Conservation (phyloP, 2,113 vertebrate species). For the Platysternon megacephalum region DNA sequence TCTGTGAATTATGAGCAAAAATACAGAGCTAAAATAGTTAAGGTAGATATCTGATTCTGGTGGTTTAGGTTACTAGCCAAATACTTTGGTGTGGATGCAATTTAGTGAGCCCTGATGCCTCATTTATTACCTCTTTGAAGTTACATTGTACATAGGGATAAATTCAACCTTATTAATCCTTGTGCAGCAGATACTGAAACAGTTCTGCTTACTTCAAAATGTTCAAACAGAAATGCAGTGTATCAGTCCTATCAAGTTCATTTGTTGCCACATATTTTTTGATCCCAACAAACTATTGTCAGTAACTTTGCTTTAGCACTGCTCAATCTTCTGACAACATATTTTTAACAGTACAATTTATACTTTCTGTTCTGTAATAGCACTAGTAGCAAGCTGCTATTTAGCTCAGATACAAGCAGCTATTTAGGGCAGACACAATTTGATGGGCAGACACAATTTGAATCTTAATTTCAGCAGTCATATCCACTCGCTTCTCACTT, state of each 20-base stretch:
- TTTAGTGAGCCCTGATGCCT: not conserved
- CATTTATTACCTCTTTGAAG: conserved; percentile 9
- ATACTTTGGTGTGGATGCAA: not conserved
- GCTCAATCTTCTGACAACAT: conserved; percentile 1
- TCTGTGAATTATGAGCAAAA: not conserved
- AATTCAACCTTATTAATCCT: conserved; percentile 26
- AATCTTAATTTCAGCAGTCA: not conserved
- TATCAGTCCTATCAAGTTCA: conserved; percentile 20
- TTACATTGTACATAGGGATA: not conserved
- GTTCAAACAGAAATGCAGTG: conserved; percentile 20
- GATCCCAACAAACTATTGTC: not conserved
- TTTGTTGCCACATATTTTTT: conserved; percentile 29
- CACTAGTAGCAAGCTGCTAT: conserved; percentile 39
- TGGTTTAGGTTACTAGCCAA: conserved; percentile 40
- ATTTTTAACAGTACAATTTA: conserved; percentile 18
- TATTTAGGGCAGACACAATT: no score
- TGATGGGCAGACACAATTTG: no score
- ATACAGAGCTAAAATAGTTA: not conserved
- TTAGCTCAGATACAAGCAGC: not conserved
- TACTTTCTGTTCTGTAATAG: conserved; percentile 26
- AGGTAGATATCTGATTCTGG: not conserved
- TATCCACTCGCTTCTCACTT: conserved; percentile 8
- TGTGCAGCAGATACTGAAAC: not conserved
- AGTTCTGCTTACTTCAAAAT: conserved; percentile 6
- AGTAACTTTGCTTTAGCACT: not conserved